Percentiles rank a stretch among this genome's conserved stretches.
phyloP scores from a whole-genome alignment of 2,888 invertebrate genomes.

The Oithona nana region DNA sequence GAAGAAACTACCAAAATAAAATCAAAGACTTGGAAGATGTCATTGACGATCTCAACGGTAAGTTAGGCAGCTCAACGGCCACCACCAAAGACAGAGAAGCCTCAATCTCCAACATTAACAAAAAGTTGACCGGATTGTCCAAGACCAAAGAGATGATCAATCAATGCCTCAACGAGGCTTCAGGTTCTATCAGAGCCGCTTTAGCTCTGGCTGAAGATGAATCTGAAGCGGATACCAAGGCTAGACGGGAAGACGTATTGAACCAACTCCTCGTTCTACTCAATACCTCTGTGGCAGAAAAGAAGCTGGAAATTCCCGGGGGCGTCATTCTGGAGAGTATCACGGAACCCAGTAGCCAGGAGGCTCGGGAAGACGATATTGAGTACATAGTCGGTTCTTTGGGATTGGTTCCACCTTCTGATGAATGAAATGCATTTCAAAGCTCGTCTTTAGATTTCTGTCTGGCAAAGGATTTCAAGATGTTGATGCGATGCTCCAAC shows the following conservation, averaged over 20 bases:
- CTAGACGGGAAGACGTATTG: background rate
- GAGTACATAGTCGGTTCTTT: background rate
- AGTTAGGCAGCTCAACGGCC: background rate
- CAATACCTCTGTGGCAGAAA: background rate
- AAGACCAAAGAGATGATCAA: background rate
- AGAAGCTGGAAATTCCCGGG: background rate
- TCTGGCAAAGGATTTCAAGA: background rate
- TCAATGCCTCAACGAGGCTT: background rate
- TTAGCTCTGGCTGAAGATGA: background rate
- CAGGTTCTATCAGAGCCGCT: background rate
- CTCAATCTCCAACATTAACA: background rate
- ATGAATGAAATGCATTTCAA: background rate
- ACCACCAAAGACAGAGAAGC: background rate
- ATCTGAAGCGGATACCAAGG: background rate
- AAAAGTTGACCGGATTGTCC: background rate
- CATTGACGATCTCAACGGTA: background rate
- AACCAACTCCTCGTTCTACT: background rate
- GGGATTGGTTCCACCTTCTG: background rate
- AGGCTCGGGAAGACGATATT: background rate
- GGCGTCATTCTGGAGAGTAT: no score
- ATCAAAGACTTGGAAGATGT: background rate
- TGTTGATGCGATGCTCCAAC: background rate
- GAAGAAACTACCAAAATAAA: background rate
- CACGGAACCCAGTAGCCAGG: background rate
- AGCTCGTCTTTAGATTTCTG: conserved; percentile 3